These are phyloP conservation scores for Dastarcus helophoroides DNA, from an alignment of 2,888 invertebrate genomes.

Conservation along the genomic window DNA sequence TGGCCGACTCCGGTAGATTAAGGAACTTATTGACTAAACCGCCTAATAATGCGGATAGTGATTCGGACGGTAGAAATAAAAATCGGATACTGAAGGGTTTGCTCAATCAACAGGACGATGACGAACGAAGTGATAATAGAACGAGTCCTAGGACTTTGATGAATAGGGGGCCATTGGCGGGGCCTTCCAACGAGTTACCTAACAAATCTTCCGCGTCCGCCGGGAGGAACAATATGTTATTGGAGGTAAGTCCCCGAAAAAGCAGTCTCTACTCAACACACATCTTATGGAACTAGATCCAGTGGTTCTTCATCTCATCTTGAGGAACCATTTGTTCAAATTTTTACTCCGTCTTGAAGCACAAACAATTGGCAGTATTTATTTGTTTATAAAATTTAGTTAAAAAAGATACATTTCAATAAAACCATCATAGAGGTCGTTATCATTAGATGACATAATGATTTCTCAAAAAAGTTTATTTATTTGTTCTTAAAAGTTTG, in stretches of 20 bases:
- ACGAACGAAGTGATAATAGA: constrained; percentile 37
- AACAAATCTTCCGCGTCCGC: constrained; percentile 17
- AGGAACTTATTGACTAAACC: constrained; percentile 46
- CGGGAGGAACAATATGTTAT: constrained; percentile 46
- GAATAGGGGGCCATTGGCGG: constrained; percentile 30
- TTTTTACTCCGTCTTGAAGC: too few relatives aligned
- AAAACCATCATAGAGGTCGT: too few relatives aligned
- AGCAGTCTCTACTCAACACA: too few relatives aligned
- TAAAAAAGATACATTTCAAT: too few relatives aligned
- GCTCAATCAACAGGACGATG: constrained; percentile 55
- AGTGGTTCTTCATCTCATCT: too few relatives aligned
- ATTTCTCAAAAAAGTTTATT: too few relatives aligned
- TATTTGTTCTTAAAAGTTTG: too few relatives aligned
- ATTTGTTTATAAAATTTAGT: too few relatives aligned
- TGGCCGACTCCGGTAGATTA: constrained; percentile 46
- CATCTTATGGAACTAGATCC: too few relatives aligned
- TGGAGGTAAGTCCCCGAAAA: constrained; percentile 44
- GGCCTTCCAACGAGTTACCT: constrained; percentile 35
- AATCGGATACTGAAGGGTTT: constrained; percentile 47
- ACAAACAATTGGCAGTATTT: too few relatives aligned
- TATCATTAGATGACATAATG: too few relatives aligned
- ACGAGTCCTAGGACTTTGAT: constrained; percentile 34
- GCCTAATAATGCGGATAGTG: constrained; percentile 31
- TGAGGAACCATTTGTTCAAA: too few relatives aligned
- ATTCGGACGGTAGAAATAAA: constrained; percentile 37